Conservation (phyloP, 1,140 invertebrate species). For the Dufourea novaeangliae region DNA sequence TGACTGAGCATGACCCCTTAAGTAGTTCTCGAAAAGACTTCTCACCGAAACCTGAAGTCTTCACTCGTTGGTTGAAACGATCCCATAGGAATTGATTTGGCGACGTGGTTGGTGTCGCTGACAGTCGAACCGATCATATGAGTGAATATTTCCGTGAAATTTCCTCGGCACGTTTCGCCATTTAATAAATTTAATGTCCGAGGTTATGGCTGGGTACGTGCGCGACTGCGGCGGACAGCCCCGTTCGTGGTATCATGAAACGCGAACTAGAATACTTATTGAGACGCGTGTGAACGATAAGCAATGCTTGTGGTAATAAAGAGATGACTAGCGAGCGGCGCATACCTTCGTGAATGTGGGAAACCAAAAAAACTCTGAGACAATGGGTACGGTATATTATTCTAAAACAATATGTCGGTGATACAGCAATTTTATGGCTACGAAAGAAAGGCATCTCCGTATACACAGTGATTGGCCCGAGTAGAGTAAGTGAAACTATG, state of each 20-base stretch:
- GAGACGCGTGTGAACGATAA: conserved; percentile 36
- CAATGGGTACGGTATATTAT: no score
- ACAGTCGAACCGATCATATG: not conserved
- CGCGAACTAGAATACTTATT: conserved; percentile 37
- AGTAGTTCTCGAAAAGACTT: no score
- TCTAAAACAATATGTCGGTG: no score
- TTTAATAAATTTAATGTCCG: conserved; percentile 49
- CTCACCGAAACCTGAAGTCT: no score
- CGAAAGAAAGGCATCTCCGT: no score
- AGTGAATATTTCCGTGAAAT: not conserved
- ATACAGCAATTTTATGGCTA: no score
- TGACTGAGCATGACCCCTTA: no score
- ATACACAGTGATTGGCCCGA: no score
- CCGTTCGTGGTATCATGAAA: conserved; percentile 52
- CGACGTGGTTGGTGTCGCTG: not conserved
- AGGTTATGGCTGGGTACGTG: not conserved
- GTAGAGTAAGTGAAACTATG: no score
- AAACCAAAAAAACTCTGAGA: no score
- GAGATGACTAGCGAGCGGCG: no score
- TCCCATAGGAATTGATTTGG: not conserved
- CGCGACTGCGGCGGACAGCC: not conserved
- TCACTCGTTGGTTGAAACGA: not conserved
- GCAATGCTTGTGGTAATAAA: conserved; percentile 11
- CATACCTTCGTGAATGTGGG: no score
- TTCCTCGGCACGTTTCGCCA: conserved; percentile 21